Percentiles rank a stretch among this genome's conserved stretches.
Conservation (phyloP, 2,113 vertebrate species). For the Ramphastos sulfuratus region DNA sequence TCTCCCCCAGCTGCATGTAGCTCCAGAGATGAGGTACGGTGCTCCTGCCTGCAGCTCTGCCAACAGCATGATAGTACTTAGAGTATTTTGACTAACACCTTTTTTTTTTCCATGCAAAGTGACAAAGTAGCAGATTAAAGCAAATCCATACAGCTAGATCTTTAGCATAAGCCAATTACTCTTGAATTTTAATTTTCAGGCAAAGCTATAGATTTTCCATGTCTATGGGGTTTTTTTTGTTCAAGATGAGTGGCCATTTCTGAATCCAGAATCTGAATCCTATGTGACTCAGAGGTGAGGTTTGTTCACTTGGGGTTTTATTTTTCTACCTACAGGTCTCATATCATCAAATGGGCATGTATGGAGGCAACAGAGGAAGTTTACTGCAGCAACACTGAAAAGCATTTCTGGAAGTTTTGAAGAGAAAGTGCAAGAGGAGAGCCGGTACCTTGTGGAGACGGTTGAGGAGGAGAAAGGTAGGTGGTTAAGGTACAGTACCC, state of each 20-base stretch:
- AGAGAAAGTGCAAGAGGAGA: constrained; percentile 81
- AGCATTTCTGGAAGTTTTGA: constrained; percentile 81
- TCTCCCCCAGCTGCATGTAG: background rate
- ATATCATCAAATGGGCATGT: constrained; percentile 64
- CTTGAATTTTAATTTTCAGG: constrained; percentile 42
- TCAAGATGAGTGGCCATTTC: background rate
- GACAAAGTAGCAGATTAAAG: constrained; percentile 66
- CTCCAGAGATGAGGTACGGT: background rate
- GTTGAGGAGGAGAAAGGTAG: constrained; percentile 77
- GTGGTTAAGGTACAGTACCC: background rate
- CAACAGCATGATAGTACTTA: constrained; percentile 53
- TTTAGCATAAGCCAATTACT: constrained; percentile 50
- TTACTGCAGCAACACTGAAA: constrained; percentile 75
- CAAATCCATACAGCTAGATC: constrained; percentile 56
- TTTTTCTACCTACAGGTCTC: constrained; percentile 64
- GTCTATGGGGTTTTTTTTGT: background rate
- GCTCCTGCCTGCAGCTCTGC: constrained; percentile 55
- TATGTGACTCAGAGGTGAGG: background rate
- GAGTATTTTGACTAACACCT: constrained; percentile 65
- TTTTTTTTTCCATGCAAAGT: constrained; percentile 60
- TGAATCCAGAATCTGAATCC: background rate
- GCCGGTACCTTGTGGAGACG: constrained; percentile 67
- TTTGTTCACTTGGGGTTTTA: background rate
- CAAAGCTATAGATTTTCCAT: background rate
- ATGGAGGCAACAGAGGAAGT: constrained; percentile 82